Percentiles rank a stretch among this genome's conserved stretches.
phyloP scores from a whole-genome alignment of 92 coral and sea anemone species.

The Phenganax stokvisi region DNA sequence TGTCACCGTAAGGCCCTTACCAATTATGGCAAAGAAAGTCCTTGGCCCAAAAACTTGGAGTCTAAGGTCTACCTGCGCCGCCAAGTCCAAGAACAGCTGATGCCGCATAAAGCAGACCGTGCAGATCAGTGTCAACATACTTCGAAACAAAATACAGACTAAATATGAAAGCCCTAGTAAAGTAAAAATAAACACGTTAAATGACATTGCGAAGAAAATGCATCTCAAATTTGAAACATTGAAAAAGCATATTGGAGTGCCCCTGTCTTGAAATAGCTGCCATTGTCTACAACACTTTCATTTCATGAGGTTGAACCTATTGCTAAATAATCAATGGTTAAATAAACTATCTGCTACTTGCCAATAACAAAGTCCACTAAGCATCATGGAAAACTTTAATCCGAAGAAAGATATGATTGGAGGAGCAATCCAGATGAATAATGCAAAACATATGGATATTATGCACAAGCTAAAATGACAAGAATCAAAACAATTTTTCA shows the following conservation, averaged over 20 bases:
- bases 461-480: conserved; percentile 68
- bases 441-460: conserved; percentile 75
- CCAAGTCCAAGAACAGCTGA: conserved; percentile 92
- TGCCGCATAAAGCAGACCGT: conserved; percentile 55
- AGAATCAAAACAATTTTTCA: no score
- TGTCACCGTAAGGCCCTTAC: no score
- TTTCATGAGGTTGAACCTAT: no score
- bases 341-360: conserved; percentile 38
- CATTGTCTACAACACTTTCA: background rate
- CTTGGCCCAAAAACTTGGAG: no score
- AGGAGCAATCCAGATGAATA: conserved; percentile 96
- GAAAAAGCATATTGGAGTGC: no score
- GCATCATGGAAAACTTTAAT: conserved; percentile 73
- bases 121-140: conserved; percentile 7
- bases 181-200: background rate
- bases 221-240: background rate
- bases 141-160: conserved; percentile 35
- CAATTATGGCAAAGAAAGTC: no score
- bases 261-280: no score
- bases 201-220: background rate
- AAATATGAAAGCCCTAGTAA: conserved; percentile 66
- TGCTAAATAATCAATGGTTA: no score
- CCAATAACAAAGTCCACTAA: conserved; percentile 92
- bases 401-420: conserved; percentile 84
- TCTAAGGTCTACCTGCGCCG: conserved; percentile 52